Evolutionary conservation across 2,797 vertebrate species (phyloP), one percentile per base, ranked within the genome.

Genomic region (Sternotherus odoratus): DNA sequence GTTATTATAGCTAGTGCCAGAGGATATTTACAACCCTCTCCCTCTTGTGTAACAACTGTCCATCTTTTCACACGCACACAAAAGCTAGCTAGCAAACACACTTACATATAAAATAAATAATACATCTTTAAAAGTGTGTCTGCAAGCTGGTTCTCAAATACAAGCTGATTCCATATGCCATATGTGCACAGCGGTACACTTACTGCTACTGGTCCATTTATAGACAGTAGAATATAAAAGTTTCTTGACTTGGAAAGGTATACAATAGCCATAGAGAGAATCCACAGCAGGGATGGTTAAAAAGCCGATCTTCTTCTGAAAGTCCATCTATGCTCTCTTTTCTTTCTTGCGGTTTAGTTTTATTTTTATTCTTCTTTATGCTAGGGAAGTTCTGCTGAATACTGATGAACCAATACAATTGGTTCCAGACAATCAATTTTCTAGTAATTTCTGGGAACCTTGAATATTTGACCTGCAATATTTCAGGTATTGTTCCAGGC

Each of bases 301-400:
- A 92, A 91, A 72, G 74, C 81, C 79, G 33, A 66, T 92, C 57
- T 78, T 90, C 77, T 91, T 92, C 77, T 85, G 51, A 74, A 78
- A 85, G 50, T 86, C 93, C 92, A 36, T 89, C 63, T 95, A 60
- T 90, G 36, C 83, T 93, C 39, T 30, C 89, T 93, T 93, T 53
- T 30, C 94, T 8, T 92, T 91, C 86, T 86, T 82, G 74, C 53
- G 66, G 63, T 92, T 89, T 95, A 79, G 69, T 90, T 97, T 86
- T 93, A 87, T 91, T 96, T 96, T 95, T 83, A 87, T 88, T 91
- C 72, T 79, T 92, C 74, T 89, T 84, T 86, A 81, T 77, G 87
- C 28, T 16, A 36, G 89, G 83, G 19, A 10, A 57, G 50, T 50
- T 30, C 87, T 90, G 75, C 69, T 89, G 94, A 95, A 95, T 94